phyloP scores from a whole-genome alignment of 2,797 vertebrate species.

The Anabacerthia variegaticeps region DNA sequence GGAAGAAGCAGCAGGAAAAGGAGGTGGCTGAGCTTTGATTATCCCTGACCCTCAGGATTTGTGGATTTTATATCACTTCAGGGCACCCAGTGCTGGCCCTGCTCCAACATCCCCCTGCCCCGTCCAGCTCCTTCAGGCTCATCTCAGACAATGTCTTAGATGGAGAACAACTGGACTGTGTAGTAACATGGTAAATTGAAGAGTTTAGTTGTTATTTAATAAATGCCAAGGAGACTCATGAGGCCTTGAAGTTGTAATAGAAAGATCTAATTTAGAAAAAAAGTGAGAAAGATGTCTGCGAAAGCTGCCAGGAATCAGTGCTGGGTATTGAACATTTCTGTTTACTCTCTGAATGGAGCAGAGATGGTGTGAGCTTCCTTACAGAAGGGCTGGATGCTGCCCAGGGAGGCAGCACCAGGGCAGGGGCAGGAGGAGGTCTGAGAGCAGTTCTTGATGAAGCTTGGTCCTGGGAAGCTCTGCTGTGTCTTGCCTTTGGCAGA shows the following conservation, averaged over 20 bases:
- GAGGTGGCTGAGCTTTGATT: neutral
- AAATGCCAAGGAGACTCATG: constrained; percentile 59
- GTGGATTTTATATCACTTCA: neutral
- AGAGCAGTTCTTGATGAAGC: neutral
- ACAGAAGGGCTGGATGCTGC: neutral
- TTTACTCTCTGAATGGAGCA: neutral
- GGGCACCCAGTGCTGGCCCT: neutral
- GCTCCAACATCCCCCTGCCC: neutral
- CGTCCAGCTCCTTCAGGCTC: neutral
- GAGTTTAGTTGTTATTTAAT: constrained; percentile 64
- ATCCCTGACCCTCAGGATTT: neutral
- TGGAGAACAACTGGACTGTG: neutral
- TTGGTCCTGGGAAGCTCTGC: neutral
- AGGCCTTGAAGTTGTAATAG: constrained; percentile 48
- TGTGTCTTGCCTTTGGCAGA: neutral
- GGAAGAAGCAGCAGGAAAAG: fast-evolving
- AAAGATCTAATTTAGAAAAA: constrained; percentile 54
- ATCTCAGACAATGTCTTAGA: neutral
- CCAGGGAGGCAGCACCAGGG: neutral
- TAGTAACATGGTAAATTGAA: constrained; percentile 31
- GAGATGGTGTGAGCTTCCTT: neutral
- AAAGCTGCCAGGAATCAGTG: neutral
- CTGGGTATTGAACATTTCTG: neutral
- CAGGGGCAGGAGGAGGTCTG: neutral
- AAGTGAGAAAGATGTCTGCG: neutral